Percentiles rank a stretch among this genome's conserved stretches.
These are phyloP conservation scores for Rhabdomys pumilio DNA, from an alignment of 2,797 vertebrate species.

Conservation along the genomic window DNA sequence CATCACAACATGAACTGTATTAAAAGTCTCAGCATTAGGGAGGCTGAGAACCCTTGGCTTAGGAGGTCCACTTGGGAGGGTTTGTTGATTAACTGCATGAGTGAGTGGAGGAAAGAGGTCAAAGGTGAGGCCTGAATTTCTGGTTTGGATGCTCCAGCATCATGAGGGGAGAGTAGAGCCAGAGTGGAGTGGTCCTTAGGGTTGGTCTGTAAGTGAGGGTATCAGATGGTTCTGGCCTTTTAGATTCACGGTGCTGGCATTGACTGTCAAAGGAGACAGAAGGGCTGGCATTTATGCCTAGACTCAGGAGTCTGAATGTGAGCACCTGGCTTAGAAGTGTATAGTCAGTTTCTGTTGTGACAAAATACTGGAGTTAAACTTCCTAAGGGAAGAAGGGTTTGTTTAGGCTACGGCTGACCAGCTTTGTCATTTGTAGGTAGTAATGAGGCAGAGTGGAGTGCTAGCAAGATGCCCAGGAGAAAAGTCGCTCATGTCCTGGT, in stretches of 20 bases:
- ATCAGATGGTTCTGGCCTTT: not conserved
- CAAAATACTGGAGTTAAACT: not conserved
- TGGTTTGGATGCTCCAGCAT: not conserved
- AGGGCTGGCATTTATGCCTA: not conserved
- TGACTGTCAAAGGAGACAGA: not conserved
- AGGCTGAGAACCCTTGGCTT: not conserved
- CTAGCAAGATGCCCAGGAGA: not conserved
- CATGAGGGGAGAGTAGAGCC: not conserved
- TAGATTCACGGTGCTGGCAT: not conserved
- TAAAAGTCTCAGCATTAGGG: not conserved
- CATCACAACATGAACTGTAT: not conserved
- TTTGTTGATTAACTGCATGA: slow-evolving; percentile 13
- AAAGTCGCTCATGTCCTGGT: not conserved
- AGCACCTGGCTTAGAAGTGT: not conserved
- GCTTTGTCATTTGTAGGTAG: not conserved
- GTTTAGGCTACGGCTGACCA: not conserved
- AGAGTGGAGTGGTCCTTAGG: not conserved
- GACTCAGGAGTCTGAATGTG: not conserved
- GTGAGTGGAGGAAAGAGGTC: not conserved
- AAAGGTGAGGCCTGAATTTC: not conserved
- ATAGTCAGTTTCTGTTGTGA: not conserved
- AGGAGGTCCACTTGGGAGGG: not conserved
- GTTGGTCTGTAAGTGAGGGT: not conserved
- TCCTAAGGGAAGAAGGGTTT: not conserved
- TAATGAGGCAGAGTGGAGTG: not conserved